These are phyloP conservation scores for Proisotoma minuta DNA, from an alignment of 2,888 invertebrate species.

Conservation along the genomic window DNA sequence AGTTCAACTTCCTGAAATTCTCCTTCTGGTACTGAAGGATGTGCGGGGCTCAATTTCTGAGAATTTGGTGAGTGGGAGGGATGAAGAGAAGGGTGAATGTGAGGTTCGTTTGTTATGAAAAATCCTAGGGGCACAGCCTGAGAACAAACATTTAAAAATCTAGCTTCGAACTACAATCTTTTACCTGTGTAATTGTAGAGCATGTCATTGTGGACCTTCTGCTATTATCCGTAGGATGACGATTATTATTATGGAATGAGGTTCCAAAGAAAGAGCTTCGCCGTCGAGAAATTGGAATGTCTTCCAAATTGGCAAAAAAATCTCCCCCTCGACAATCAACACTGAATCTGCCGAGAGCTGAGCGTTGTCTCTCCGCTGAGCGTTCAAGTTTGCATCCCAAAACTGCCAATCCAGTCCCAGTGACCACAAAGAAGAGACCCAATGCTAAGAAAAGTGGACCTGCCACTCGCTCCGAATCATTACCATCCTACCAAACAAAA, in stretches of 20 bases:
- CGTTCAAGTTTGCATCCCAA: conserved; percentile 41
- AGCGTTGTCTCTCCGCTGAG: conserved; percentile 32
- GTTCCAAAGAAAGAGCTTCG: conserved; percentile 25
- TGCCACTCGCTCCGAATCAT: conserved; percentile 40
- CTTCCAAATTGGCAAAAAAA: conserved; percentile 29
- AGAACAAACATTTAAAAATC: background rate
- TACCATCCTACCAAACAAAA: background rate
- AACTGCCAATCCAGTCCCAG: conserved; percentile 33
- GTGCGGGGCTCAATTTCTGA: conserved; percentile 20
- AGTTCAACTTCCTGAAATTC: conserved; percentile 32
- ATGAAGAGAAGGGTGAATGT: conserved; percentile 1
- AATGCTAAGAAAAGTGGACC: conserved; percentile 43
- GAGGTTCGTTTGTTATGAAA: conserved; percentile 29
- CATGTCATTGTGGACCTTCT: conserved; percentile 39
- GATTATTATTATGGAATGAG: no score
- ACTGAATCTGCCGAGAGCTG: conserved; percentile 33
- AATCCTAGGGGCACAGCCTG: conserved; percentile 47
- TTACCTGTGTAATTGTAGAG: conserved; percentile 45
- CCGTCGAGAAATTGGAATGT: conserved; percentile 13
- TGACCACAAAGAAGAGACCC: conserved; percentile 32
- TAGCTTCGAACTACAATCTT: background rate
- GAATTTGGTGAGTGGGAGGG: conserved; percentile 13
- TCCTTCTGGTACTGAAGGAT: conserved; percentile 21
- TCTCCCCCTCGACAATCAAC: conserved; percentile 37
- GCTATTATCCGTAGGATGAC: no score